Conservation (phyloP, 2,888 invertebrate genomes). For the Pachydiplax longipennis region DNA sequence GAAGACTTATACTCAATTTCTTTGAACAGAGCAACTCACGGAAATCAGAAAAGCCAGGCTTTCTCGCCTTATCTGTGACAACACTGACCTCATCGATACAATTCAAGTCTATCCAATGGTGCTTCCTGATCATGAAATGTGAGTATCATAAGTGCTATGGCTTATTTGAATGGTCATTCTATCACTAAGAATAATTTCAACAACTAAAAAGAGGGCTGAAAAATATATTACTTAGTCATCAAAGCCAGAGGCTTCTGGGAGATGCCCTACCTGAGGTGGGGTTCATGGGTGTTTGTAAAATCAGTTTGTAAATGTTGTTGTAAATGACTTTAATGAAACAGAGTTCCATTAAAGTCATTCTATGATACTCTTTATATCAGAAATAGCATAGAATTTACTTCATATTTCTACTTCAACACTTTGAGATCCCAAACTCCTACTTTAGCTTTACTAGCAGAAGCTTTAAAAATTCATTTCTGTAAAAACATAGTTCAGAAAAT, state of each 20-base stretch:
- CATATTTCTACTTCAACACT: no score
- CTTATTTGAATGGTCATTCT: background rate
- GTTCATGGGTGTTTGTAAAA: no score
- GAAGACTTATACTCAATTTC: constrained; percentile 43
- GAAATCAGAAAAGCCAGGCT: constrained; percentile 83
- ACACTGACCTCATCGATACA: constrained; percentile 90
- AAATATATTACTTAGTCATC: background rate
- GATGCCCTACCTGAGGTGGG: no score
- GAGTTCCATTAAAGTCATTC: no score
- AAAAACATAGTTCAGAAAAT: no score
- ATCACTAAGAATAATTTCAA: background rate
- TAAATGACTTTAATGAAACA: no score
- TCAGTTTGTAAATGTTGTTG: no score
- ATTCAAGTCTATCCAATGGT: constrained; percentile 93
- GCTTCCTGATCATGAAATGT: constrained; percentile 91
- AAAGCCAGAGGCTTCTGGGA: background rate
- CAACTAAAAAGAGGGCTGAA: background rate
- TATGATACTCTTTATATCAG: no score
- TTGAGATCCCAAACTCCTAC: no score
- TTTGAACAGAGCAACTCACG: constrained; percentile 74
- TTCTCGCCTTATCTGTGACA: constrained; percentile 87
- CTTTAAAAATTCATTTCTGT: no score
- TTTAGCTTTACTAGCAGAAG: no score
- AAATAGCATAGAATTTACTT: no score
- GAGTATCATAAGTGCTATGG: constrained; percentile 60